phyloP scores from a whole-genome alignment of 1,140 invertebrate species.

The Xylocopa sonorina region DNA sequence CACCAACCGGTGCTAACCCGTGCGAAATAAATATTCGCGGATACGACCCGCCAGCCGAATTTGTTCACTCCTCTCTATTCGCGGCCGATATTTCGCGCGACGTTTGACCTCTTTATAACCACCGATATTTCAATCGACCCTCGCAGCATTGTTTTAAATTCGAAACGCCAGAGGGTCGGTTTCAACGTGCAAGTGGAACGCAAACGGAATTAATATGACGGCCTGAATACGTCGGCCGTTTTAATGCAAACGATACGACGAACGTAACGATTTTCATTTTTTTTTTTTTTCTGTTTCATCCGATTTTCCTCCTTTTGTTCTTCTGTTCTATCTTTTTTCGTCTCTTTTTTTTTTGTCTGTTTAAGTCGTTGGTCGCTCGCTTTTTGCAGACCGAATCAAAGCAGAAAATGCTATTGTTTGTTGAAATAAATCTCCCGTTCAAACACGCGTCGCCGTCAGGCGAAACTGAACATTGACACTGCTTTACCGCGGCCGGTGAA shows the following conservation, averaged over 20 bases:
- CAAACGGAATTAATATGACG: conserved; percentile 15
- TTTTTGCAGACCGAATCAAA: background rate
- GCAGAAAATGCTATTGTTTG: background rate
- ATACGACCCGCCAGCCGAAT: background rate
- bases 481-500: background rate
- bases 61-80: background rate
- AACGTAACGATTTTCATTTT: background rate
- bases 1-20: background rate
- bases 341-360: background rate
- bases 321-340: background rate
- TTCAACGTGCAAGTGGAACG: background rate
- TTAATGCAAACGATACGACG: background rate
- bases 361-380: rapidly evolving
- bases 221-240: background rate
- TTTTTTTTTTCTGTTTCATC: background rate
- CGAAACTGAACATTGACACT: conserved; percentile 9
- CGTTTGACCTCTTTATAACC: background rate
- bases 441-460: conserved; percentile 17
- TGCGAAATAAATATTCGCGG: background rate
- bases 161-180: background rate
- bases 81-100: background rate
- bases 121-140: conserved; percentile 9
- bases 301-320: no score
- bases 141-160: background rate
- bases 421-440: conserved; percentile 18